Base-by-base conservation (phyloP, 2,797 vertebrate species). In the Crocodylus rhombifer region DNA sequence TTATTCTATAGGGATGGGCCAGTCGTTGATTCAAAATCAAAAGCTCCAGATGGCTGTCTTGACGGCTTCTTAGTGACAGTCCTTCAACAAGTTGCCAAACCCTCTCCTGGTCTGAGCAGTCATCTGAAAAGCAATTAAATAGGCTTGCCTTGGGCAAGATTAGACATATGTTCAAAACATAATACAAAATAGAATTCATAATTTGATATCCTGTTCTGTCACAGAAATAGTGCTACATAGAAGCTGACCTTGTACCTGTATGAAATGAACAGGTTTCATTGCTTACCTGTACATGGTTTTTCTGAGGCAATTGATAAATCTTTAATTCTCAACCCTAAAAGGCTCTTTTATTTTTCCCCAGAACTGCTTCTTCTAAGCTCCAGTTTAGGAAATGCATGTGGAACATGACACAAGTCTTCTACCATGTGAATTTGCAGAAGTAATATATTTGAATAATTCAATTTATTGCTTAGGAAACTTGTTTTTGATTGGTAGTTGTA, bases 131-230 rank as follows among this genome's bases (percentile, higher is more conserved):
- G 14, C 30, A 65, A 57, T 64, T 71, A 56, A 90, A 62, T 62
- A 33, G 10, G n/a, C 85, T 84, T 92, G 75, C 82, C 80, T 90
- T 42, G 42, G 89, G 75, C 80, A 57, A 13, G 87, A 91, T 92
- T 65, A 79, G 67, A 18, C 80, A 14, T 0, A 1, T 58, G 69
- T 21, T 86, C 21, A 16, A 8, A 77, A 71, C 76, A 58, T 77
- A 62, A 78, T 76, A 64, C 28, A 14, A 77, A 21, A 58, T 33
- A n/a, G 58, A 85, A n/a, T 57, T 94, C 42, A 26, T 23, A 81
- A 75, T 33, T 87, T 93, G n/a, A 51, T 36, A 56, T 81, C 11
- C 17, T 60, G 1, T 67, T 20, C 67, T 82, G 64, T 78, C 71
- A 82, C n/a, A 83, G 56, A 86, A 63, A 51, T 2, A 36, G 14